Percentiles rank a stretch among this genome's conserved stretches.
phyloP scores from a whole-genome alignment of 2,888 invertebrate species.

The Stictocephala bisonia region DNA sequence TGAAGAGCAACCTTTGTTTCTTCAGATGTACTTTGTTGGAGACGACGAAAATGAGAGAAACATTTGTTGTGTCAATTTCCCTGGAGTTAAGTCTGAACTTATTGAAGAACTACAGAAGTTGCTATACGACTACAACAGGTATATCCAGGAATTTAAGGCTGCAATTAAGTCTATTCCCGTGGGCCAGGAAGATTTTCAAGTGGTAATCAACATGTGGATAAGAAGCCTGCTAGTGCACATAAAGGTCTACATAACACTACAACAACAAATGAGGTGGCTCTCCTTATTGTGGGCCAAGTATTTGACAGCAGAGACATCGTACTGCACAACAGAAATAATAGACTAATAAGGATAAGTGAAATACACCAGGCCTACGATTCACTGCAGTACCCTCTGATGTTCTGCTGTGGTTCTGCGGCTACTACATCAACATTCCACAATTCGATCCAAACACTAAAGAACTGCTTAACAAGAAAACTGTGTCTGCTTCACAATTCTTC shows the following conservation, averaged over 20 bases:
- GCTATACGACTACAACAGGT: constrained; percentile 39
- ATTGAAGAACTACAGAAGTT: constrained; percentile 37
- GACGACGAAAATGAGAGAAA: constrained; percentile 37
- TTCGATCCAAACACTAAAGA: no score
- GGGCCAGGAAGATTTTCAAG: constrained; percentile 11
- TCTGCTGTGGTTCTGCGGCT: constrained; percentile 31
- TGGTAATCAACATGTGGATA: constrained; percentile 42
- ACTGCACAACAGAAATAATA: constrained; percentile 50
- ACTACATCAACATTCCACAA: no score
- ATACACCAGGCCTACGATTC: no score
- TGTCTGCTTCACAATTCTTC: no score
- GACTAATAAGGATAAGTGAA: constrained; percentile 8
- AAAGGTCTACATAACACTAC: background rate
- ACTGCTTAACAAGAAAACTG: no score
- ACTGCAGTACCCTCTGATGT: no score
- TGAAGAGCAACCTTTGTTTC: no score
- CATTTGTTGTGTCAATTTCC: constrained; percentile 18
- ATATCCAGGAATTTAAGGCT: constrained; percentile 42
- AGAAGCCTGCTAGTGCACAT: constrained; percentile 21
- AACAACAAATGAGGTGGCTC: background rate
- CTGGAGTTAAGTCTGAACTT: background rate
- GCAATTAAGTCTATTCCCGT: constrained; percentile 39
- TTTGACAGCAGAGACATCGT: constrained; percentile 54
- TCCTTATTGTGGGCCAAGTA: background rate
- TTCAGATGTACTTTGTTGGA: constrained; percentile 47